Evolutionary conservation across 2,888 invertebrate genomes (phyloP).

Genomic region (Cosmia trapezina): DNA sequence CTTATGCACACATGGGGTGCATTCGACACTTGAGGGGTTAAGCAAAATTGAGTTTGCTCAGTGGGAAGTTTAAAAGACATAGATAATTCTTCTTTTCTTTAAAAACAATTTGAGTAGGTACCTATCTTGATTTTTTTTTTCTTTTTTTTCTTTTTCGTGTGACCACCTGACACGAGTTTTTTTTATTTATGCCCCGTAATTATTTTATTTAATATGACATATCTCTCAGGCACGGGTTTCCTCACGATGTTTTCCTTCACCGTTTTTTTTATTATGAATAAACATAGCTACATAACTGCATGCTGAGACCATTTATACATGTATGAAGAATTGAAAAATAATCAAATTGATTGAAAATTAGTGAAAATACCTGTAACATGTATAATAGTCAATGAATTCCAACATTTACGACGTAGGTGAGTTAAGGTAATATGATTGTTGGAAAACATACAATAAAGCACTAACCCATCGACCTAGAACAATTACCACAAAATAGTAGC

Average conservation of each 20-base stretch:
- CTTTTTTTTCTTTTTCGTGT: too few species aligned
- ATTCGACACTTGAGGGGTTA: too few species aligned
- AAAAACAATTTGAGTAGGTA: background rate
- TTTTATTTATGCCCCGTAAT: too few species aligned
- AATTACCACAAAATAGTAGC: conserved; percentile 19
- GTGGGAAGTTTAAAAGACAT: too few species aligned
- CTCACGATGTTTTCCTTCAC: too few species aligned
- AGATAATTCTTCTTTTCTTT: background rate
- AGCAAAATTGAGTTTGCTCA: background rate
- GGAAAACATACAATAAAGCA: background rate
- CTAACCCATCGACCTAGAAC: conserved; percentile 14
- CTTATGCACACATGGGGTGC: too few species aligned
- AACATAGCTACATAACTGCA: background rate
- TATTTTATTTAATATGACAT: too few species aligned
- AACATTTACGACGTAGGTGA: background rate
- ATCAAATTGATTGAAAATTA: background rate
- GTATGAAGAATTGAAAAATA: background rate
- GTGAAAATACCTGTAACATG: background rate
- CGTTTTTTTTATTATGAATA: too few species aligned
- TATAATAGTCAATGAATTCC: background rate
- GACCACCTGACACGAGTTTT: too few species aligned
- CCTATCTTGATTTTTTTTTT: too few species aligned
- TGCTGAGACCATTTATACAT: background rate
- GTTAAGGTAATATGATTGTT: background rate
- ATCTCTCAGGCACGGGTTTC: too few species aligned